Evolutionary conservation across 2,888 invertebrate genomes (phyloP).

Genomic region (Tetropium fuscum): DNA sequence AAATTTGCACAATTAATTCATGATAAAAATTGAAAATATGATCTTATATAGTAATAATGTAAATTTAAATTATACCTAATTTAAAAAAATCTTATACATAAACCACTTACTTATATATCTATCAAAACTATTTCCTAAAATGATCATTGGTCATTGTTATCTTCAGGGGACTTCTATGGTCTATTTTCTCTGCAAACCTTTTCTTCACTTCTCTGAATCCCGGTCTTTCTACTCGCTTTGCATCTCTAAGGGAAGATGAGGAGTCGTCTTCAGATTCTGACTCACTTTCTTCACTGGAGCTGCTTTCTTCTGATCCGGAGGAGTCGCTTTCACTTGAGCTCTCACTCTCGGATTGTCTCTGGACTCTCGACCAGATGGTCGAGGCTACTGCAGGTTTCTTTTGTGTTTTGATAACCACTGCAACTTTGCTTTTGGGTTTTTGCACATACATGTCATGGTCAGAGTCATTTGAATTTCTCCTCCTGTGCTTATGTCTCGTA

Average conservation of each 20-base stretch:
- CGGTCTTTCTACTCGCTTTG: conserved; percentile 44
- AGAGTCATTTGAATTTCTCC: conserved; percentile 30
- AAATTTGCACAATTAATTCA: conserved; percentile 9
- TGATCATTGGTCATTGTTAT: conserved; percentile 51
- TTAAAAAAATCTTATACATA: conserved; percentile 8
- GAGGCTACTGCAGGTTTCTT: conserved; percentile 61
- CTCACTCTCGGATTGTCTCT: conserved; percentile 33
- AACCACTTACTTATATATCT: neutral
- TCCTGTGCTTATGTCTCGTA: conserved; percentile 19
- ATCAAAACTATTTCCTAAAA: conserved; percentile 2
- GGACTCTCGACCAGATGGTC: conserved; percentile 60
- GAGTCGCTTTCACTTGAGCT: conserved; percentile 36
- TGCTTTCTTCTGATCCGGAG: conserved; percentile 27
- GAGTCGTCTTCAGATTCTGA: conserved; percentile 39
- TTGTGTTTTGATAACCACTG: conserved; percentile 62
- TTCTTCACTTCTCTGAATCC: conserved; percentile 50
- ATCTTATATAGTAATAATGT: conserved; percentile 12
- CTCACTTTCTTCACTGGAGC: conserved; percentile 37
- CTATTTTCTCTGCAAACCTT: conserved; percentile 37
- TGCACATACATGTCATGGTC: conserved; percentile 36
- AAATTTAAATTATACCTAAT: conserved; percentile 12
- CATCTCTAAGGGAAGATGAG: conserved; percentile 38
- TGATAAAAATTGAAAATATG: conserved; percentile 12
- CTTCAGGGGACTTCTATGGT: conserved; percentile 58
- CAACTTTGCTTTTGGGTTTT: conserved; percentile 62